Evolutionary conservation across 2,797 vertebrate species (phyloP).

Genomic region (Linurgus olivaceus): DNA sequence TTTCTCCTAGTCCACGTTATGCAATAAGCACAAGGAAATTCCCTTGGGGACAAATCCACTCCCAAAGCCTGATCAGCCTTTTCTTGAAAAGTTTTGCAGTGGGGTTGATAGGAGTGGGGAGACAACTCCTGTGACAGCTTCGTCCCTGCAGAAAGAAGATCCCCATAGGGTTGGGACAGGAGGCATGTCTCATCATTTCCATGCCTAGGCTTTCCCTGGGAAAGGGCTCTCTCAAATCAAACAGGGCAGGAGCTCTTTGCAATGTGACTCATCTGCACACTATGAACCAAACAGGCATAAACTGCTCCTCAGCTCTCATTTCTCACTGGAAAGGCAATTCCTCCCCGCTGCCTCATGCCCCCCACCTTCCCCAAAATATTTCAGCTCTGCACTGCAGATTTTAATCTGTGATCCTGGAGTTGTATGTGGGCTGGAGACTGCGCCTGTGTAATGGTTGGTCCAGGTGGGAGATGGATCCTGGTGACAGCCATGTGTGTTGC

Average conservation of each 20-base stretch:
- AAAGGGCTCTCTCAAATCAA: neutral
- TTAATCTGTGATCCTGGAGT: neutral
- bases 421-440: neutral
- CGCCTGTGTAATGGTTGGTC: neutral
- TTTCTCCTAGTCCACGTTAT: neutral
- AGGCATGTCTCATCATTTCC: neutral
- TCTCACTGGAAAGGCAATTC: neutral
- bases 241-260: constrained; percentile 13
- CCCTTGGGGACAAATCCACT: neutral
- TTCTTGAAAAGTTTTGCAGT: neutral
- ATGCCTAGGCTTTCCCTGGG: neutral
- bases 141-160: neutral
- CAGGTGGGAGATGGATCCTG: neutral
- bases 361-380: neutral
- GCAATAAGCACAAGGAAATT: neutral
- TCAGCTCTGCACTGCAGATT: neutral
- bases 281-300: constrained; percentile 46
- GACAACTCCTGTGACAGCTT: neutral
- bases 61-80: neutral
- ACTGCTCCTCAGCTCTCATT: constrained; percentile 7
- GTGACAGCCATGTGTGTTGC: accelerated
- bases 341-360: neutral
- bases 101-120: neutral
- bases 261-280: neutral
- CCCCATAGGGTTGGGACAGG: neutral